Percentiles rank a stretch among this genome's conserved stretches.
phyloP scores from a whole-genome alignment of 1,140 invertebrate genomes.

The Drosophila nebulosa region DNA sequence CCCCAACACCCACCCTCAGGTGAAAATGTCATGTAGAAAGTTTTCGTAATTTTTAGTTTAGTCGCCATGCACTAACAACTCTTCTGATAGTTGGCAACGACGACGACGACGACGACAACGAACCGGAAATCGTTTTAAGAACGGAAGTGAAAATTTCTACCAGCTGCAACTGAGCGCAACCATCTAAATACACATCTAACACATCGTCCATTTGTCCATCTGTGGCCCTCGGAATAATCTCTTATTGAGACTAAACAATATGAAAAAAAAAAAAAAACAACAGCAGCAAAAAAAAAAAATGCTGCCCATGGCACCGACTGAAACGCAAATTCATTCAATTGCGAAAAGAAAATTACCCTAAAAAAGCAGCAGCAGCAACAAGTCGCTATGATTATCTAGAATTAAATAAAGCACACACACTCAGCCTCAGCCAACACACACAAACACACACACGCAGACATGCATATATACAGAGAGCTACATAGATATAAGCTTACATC shows the following conservation, averaged over 20 bases:
- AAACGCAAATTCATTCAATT: conserved; percentile 80
- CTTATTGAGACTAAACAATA: conserved; percentile 71
- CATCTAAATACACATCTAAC: conserved; percentile 73
- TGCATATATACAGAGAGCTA: too few species aligned
- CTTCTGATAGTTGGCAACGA: conserved; percentile 42
- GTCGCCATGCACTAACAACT: conserved; percentile 60
- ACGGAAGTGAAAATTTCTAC: conserved; percentile 77
- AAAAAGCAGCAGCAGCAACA: conserved; percentile 60
- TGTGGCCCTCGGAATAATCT: conserved; percentile 58
- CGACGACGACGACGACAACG: too few species aligned
- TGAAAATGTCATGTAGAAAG: conserved; percentile 63
- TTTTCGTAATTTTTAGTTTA: conserved; percentile 35
- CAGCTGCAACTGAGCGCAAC: conserved; percentile 70
- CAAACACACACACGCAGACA: conserved; percentile 12
- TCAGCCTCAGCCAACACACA: conserved; percentile 15
- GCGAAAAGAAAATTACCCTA: conserved; percentile 80
- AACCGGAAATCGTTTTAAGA: conserved; percentile 75
- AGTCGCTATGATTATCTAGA: conserved; percentile 78
- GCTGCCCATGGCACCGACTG: conserved; percentile 25
- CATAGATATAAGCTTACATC: conserved; percentile 28
- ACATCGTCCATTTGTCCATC: conserved; percentile 49
- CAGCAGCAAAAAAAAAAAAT: neutral
- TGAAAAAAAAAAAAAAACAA: conserved; percentile 1
- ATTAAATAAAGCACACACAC: conserved; percentile 72
- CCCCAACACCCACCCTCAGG: conserved; percentile 30